Base-by-base conservation (phyloP, 2,888 invertebrate species). In the Oasisia sp. region DNA sequence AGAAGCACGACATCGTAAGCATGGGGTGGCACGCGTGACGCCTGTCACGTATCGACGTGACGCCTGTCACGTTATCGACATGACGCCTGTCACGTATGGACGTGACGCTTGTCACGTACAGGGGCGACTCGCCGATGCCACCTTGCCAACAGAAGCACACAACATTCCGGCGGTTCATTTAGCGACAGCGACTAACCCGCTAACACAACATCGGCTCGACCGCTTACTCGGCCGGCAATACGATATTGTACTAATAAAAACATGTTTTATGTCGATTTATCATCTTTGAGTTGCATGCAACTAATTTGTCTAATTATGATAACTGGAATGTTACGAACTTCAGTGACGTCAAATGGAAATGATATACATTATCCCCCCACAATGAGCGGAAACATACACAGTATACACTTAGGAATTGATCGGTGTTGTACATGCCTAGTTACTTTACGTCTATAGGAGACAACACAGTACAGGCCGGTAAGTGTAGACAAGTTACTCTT, bases 1-100 rank as follows among this genome's bases (percentile, higher is more conserved):
- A 74, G 74, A 74, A 74, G 27, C 74, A 74, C 74, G 74, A 74
- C 74, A 74, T 74, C 74, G 74, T 74, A 74, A 74, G 74, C 74
- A 74, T 7, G 27, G 19, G n/a, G 5, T 27, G 74, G 74, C 74
- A 74, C 74, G 27, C 19, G 27, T n/a, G 27, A 27, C 74, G 19
- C 19, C 19, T 14, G 58, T 58, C 58, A 58, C 58, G 19, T 58
- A 27, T 5, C 14, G 58, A 45, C 14, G 58, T 58, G 58, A 58
- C 58, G 58, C 58, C 74, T n/a, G 74, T 74, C 74, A 74, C 74
- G 74, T 74, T 38, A 38, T 38, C 38, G 38, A 38, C 19, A 5
- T n/a, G 27, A 5, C 74, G 5, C 19, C 27, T 19, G 74, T 74
- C 74, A 74, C 74, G 27, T 74, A n/a, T 7, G 7, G 74, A 50